These are phyloP conservation scores for Physocephala rufipes DNA, from an alignment of 2,888 invertebrate species.

Conservation along the genomic window DNA sequence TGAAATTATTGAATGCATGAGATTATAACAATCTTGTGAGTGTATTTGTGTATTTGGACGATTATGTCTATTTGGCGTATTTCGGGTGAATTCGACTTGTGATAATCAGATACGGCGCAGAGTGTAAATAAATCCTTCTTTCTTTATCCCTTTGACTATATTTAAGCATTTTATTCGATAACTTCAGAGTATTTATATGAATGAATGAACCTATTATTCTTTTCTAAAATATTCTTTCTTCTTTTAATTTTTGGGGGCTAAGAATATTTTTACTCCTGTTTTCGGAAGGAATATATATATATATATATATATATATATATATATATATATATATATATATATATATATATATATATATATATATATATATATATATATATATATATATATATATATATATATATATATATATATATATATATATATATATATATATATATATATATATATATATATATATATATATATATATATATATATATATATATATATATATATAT, in stretches of 20 bases:
- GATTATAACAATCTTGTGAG: background rate
- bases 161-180: constrained; percentile 19
- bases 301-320: no score
- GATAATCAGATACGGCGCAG: background rate
- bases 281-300: background rate
- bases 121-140: background rate
- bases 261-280: constrained; percentile 25
- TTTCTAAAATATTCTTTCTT: constrained; percentile 21
- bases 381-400: no score
- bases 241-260: constrained; percentile 23
- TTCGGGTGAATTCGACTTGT: constrained; percentile 13
- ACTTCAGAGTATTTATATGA: constrained; percentile 25
- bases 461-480: no score
- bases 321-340: no score
- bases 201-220: constrained; percentile 18
- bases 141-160: constrained; percentile 4
- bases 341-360: no score
- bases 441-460: no score
- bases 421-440: no score
- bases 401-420: no score
- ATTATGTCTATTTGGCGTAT: background rate
- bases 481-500: no score
- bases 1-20: constrained; percentile 17
- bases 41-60: background rate
- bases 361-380: no score